phyloP scores from a whole-genome alignment of 2,797 vertebrate genomes.

The Monodelphis domestica region DNA sequence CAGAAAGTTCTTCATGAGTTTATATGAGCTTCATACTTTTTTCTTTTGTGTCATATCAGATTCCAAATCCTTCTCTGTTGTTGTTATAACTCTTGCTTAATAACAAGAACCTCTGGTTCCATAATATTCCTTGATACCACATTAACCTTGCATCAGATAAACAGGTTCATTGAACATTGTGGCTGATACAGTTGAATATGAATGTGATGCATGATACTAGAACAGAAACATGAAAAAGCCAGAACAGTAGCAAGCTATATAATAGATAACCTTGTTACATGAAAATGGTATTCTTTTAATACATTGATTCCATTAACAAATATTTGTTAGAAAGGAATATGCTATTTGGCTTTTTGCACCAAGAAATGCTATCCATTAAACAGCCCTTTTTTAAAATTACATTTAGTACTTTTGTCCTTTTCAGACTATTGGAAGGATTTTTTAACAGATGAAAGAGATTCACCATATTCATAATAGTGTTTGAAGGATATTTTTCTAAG shows the following conservation, averaged over 20 bases:
- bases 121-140: conserved; percentile 55
- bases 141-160: conserved; percentile 77
- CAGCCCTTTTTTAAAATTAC: conserved; percentile 2
- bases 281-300: conserved; percentile 55
- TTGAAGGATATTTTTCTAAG: conserved; percentile 14
- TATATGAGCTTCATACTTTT: conserved; percentile 68
- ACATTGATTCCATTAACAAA: conserved; percentile 19
- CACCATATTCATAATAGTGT: background rate
- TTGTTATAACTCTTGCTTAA: conserved; percentile 60
- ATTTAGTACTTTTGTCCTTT: conserved; percentile 40
- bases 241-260: conserved; percentile 45
- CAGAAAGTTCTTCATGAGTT: conserved; percentile 48
- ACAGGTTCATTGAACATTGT: conserved; percentile 59
- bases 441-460: conserved; percentile 45
- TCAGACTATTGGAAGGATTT: conserved; percentile 26
- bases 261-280: conserved; percentile 54
- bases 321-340: conserved; percentile 40
- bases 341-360: conserved; percentile 35
- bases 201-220: conserved; percentile 50
- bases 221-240: conserved; percentile 52
- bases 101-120: conserved; percentile 71
- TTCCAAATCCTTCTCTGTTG: conserved; percentile 49
- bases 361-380: conserved; percentile 46
- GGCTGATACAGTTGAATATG: conserved; percentile 29
- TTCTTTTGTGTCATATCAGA: conserved; percentile 54